These are phyloP conservation scores for Clarias magur DNA, from an alignment of 2,113 vertebrate genomes.

Conservation along the genomic window DNA sequence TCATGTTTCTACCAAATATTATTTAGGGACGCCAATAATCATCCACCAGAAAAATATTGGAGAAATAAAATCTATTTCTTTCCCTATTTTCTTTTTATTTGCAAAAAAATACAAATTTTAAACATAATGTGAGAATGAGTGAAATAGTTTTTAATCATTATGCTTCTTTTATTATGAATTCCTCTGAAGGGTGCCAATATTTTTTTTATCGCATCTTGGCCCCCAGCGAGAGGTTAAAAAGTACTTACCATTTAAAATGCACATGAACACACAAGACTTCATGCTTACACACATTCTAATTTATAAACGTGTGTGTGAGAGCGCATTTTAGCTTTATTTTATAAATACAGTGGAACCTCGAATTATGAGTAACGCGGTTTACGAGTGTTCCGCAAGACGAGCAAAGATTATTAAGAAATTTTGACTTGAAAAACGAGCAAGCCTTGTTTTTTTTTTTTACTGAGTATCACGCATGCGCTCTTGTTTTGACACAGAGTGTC, in stretches of 20 bases:
- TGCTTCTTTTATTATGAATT: neutral
- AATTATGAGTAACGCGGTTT: no score
- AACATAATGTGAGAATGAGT: neutral
- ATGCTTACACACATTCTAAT: neutral
- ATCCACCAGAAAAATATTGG: neutral
- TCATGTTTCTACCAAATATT: neutral
- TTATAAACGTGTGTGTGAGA: neutral
- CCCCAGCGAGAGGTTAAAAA: neutral
- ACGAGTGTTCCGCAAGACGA: no score
- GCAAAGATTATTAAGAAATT: no score
- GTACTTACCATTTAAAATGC: neutral
- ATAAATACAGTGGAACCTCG: neutral
- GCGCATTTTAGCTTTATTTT: neutral
- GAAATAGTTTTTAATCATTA: neutral
- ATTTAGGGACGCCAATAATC: neutral
- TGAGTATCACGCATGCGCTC: no score
- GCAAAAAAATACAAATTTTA: no score
- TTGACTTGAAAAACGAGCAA: no score
- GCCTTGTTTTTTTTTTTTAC: no score
- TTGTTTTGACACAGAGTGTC: no score
- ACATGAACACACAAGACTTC: neutral
- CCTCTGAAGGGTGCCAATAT: neutral
- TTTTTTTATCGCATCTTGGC: neutral
- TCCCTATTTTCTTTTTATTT: neutral
- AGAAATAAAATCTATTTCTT: neutral